Percentiles rank a stretch among this genome's conserved stretches.
These are phyloP conservation scores for Lordiphosa fenestrarum DNA, from an alignment of 2,888 invertebrate species.

Conservation along the genomic window DNA sequence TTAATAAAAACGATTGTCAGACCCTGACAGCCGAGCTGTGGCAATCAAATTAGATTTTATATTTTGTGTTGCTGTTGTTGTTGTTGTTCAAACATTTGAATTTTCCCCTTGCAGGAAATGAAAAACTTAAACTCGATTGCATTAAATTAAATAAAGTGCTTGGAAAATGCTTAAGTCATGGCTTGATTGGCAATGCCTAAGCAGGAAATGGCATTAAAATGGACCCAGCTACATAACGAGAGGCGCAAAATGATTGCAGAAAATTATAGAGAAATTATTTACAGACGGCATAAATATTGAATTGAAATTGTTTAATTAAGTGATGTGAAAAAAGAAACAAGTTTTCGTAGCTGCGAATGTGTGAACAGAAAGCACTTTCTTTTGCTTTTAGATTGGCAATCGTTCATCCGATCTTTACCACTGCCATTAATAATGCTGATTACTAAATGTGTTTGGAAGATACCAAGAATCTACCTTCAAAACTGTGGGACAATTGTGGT, in stretches of 20 bases:
- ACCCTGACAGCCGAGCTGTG: not conserved
- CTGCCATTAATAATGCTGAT: no score
- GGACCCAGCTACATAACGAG: slow-evolving; percentile 15
- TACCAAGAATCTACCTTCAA: no score
- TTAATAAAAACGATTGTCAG: no score
- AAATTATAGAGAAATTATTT: slow-evolving; percentile 24
- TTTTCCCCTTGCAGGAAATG: slow-evolving; percentile 48
- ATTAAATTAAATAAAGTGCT: slow-evolving; percentile 36
- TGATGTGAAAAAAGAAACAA: no score
- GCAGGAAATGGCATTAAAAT: slow-evolving; percentile 54
- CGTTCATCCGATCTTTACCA: no score
- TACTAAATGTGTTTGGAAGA: no score
- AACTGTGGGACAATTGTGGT: no score
- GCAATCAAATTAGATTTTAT: slow-evolving; percentile 5
- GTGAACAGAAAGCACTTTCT: no score
- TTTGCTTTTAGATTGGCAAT: no score
- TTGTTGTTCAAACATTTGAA: slow-evolving; percentile 42
- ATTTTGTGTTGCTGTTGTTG: slow-evolving; percentile 11
- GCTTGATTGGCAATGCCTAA: slow-evolving; percentile 54
- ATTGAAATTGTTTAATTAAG: not conserved
- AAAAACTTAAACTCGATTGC: slow-evolving; percentile 45
- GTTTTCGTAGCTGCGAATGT: no score
- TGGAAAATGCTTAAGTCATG: slow-evolving; percentile 53
- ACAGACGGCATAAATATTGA: not conserved
- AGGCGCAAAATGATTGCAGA: slow-evolving; percentile 8